phyloP scores from a whole-genome alignment of 2,797 vertebrate species.

The Macropus fuliginosus region DNA sequence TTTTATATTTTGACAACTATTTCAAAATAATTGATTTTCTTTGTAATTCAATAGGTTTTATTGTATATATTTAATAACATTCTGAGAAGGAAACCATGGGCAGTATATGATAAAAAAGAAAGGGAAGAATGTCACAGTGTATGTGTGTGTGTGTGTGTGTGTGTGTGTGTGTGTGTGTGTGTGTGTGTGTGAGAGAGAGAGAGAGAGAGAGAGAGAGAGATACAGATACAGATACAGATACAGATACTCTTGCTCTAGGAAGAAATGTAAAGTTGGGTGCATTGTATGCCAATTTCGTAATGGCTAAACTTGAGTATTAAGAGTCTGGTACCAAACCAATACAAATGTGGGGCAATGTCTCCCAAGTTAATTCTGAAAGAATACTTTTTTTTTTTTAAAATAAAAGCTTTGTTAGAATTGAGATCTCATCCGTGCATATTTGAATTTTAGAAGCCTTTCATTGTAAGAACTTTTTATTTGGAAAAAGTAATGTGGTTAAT shows the following conservation, averaged over 20 bases:
- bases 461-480: slow-evolving; percentile 52
- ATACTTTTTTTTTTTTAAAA: slow-evolving; percentile 55
- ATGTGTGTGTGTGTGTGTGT: too few species aligned
- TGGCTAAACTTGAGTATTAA: slow-evolving; percentile 35
- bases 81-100: neutral
- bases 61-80: neutral
- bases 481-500: slow-evolving; percentile 55
- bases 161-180: too few species aligned
- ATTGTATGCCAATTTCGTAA: neutral
- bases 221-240: too few species aligned
- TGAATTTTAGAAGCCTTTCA: slow-evolving; percentile 34
- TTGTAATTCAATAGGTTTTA: neutral
- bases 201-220: too few species aligned
- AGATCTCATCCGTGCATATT: slow-evolving; percentile 44
- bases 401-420: slow-evolving; percentile 49
- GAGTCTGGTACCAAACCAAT: neutral
- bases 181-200: too few species aligned
- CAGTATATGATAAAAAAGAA: neutral
- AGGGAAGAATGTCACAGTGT: neutral
- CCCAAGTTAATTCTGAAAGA: slow-evolving; percentile 52
- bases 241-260: slow-evolving; percentile 39
- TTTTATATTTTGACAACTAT: neutral
- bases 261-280: slow-evolving; percentile 44
- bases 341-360: neutral
- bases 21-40: neutral